Evolutionary conservation across 2,797 vertebrate species (phyloP).

Genomic region (Gorsachius magnificus): DNA sequence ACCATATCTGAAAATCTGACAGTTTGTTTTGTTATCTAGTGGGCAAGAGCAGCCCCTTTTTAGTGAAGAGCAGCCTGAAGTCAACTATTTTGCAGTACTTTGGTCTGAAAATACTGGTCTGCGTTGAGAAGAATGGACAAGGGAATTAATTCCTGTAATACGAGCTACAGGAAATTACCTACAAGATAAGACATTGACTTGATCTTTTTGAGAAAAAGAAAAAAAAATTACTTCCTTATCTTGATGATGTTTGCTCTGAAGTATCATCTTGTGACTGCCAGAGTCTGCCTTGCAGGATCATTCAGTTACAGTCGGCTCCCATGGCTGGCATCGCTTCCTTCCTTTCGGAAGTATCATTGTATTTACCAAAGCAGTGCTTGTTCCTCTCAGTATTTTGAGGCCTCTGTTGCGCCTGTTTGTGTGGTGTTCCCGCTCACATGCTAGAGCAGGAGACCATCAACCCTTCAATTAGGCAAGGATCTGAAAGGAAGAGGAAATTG

Average conservation of each 20-base stretch:
- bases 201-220: conserved; percentile 16
- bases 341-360: background rate
- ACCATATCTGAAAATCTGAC: background rate
- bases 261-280: conserved; percentile 10
- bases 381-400: background rate
- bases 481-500: background rate
- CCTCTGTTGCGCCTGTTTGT: background rate
- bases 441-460: background rate
- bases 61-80: conserved; percentile 11
- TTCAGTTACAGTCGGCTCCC: background rate
- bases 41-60: background rate
- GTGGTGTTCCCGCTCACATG: background rate
- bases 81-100: background rate
- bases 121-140: background rate
- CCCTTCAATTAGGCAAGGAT: background rate
- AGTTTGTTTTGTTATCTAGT: conserved; percentile 2
- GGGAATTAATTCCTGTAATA: conserved; percentile 33
- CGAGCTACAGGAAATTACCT: conserved; percentile 37
- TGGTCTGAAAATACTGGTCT: background rate
- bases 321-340: background rate
- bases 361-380: background rate
- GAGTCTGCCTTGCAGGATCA: background rate
- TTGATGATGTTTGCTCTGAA: conserved; percentile 51
- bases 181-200: conserved; percentile 47
- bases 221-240: conserved; percentile 23